These are phyloP conservation scores for Gymnocephalus cernua DNA, from an alignment of 2,113 vertebrate genomes.

Conservation along the genomic window DNA sequence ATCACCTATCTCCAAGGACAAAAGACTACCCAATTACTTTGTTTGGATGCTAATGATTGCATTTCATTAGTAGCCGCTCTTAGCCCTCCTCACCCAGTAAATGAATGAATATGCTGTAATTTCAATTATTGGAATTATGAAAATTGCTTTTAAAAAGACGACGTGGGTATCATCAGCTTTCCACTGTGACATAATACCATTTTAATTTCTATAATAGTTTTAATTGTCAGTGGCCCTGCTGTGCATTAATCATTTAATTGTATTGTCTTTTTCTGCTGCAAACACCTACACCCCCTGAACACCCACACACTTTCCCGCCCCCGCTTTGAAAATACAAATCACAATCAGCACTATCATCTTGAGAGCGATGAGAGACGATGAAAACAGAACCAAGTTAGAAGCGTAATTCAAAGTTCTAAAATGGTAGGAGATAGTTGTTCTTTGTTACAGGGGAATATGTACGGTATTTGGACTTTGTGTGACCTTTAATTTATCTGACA, in stretches of 20 bases:
- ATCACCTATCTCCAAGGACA: conserved; percentile 94
- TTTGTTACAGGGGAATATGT: neutral
- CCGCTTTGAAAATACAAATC: conserved; percentile 91
- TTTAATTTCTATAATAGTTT: conserved; percentile 95
- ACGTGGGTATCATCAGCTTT: conserved; percentile 98
- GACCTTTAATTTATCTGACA: conserved; percentile 19
- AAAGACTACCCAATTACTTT: conserved; percentile 99
- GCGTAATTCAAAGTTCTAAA: conserved; percentile 70
- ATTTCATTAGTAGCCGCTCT: conserved; percentile 99
- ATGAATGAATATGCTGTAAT: conserved; percentile 99
- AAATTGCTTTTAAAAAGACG: conserved; percentile 98
- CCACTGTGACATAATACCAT: conserved; percentile 99
- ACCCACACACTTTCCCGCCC: conserved; percentile 83
- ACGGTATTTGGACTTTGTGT: neutral
- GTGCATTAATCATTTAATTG: conserved; percentile 99
- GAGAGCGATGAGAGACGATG: conserved; percentile 85
- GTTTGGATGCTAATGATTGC: conserved; percentile 99
- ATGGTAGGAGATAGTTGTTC: conserved; percentile 11
- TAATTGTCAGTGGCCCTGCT: conserved; percentile 86
- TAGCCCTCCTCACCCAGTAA: conserved; percentile 98
- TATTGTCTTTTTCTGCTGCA: conserved; percentile 93
- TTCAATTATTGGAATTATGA: conserved; percentile 99
- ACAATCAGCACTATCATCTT: conserved; percentile 92
- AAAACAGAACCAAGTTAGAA: conserved; percentile 61
- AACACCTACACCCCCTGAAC: conserved; percentile 79